Evolutionary conservation across 2,797 vertebrate genomes (phyloP).

Genomic region (Tolypeutes matacus): DNA sequence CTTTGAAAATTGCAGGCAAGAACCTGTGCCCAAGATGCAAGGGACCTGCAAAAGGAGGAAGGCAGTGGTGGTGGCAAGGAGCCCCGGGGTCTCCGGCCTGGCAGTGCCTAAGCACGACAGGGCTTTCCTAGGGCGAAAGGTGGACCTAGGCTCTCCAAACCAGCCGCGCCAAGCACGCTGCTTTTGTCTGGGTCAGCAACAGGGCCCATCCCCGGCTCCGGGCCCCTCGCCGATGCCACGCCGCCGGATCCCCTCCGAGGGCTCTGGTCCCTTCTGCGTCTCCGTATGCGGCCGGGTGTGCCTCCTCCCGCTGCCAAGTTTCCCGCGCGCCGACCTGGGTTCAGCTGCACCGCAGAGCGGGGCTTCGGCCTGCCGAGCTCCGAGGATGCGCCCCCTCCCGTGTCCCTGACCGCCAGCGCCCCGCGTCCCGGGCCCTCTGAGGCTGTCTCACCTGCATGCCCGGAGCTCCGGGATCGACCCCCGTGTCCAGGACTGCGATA

Average conservation of each 20-base stretch:
- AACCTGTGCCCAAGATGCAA: neutral
- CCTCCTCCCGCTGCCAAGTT: fast-evolving
- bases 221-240: neutral
- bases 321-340: fast-evolving
- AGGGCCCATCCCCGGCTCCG: neutral
- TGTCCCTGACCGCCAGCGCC: slow-evolving; percentile 68
- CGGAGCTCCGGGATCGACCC: slow-evolving; percentile 97
- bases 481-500: slow-evolving; percentile 96
- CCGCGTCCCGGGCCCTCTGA: slow-evolving; percentile 68
- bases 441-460: slow-evolving; percentile 95
- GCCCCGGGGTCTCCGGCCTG: slow-evolving; percentile 29
- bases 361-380: neutral
- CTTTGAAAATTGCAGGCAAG: neutral
- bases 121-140: neutral
- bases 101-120: neutral
- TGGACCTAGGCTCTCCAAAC: neutral
- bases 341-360: fast-evolving
- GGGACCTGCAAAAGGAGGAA: neutral
- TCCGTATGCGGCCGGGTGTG: neutral
- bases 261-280: neutral
- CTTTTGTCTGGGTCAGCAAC: slow-evolving; percentile 10
- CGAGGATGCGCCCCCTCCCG: neutral
- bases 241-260: neutral
- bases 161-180: neutral
- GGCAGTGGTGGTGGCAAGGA: neutral